Base-by-base conservation (phyloP, 35 echinoderm and acorn worm genomes). In the Diadema setosum region DNA sequence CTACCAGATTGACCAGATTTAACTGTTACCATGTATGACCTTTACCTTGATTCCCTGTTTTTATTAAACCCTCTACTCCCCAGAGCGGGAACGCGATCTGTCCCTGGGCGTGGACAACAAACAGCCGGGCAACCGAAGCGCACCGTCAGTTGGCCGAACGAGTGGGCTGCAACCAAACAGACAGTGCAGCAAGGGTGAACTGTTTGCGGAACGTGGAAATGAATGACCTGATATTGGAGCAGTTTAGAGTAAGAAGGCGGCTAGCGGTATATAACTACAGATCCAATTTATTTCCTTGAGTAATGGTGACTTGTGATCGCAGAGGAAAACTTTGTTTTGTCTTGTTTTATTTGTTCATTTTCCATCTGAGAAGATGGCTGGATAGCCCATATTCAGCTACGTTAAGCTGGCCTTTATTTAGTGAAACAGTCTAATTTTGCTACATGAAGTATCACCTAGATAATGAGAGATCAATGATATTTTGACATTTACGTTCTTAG, bases 11-110 rank as follows among this genome's bases (percentile, higher is more conserved):
- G n/a, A n/a, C n/a, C n/a, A n/a, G n/a, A n/a, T n/a, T n/a, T n/a
- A n/a, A n/a, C n/a, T n/a, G n/a, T n/a, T n/a, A n/a, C n/a, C n/a
- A n/a, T n/a, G n/a, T n/a, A n/a, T n/a, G n/a, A n/a, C n/a, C n/a
- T n/a, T n/a, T n/a, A n/a, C n/a, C n/a, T n/a, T n/a, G n/a, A n/a
- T n/a, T n/a, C n/a, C n/a, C n/a, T n/a, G n/a, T n/a, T n/a, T n/a
- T n/a, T n/a, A n/a, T n/a, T n/a, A n/a, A n/a, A n/a, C n/a, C n/a
- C n/a, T n/a, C 0, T 14, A 3, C 65, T 64, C 9, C 44, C 5
- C 50, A 85, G 57, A 85, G 83, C 23, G 83, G 83, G 16, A 85
- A 42, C 65, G 50, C 83, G 12, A 26, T 85, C 20, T 61, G 59
- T 64, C 83, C 52, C 3, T 85, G 83, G 83, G 83, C 83, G 2